These are phyloP conservation scores for Leptonema lineaticorne DNA, from an alignment of 1,140 invertebrate genomes.

Conservation along the genomic window DNA sequence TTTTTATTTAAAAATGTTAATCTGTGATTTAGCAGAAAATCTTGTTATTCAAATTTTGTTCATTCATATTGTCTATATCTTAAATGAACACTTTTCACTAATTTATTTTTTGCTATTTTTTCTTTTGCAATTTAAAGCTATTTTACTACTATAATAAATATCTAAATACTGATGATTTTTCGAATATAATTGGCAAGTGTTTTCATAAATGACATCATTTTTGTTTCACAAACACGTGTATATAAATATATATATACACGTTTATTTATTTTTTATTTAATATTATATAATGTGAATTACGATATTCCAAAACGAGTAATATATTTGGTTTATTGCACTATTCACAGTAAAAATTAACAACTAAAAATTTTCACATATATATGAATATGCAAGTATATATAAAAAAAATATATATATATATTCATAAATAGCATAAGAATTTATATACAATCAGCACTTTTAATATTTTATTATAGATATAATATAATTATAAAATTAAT, in stretches of 20 bases:
- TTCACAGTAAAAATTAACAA: slow-evolving; percentile 12
- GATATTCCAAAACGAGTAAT: slow-evolving; percentile 34
- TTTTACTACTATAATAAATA: slow-evolving; percentile 36
- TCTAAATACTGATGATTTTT: slow-evolving; percentile 36
- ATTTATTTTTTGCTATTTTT: slow-evolving; percentile 27
- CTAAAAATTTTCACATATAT: slow-evolving; percentile 19
- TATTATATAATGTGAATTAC: slow-evolving; percentile 13
- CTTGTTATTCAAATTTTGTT: background rate
- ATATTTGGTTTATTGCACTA: slow-evolving; percentile 42
- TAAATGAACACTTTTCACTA: slow-evolving; percentile 31
- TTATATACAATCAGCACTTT: slow-evolving; percentile 17
- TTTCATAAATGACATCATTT: slow-evolving; percentile 26
- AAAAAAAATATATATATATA: slow-evolving; percentile 18
- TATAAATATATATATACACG: background rate
- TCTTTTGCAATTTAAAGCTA: slow-evolving; percentile 11
- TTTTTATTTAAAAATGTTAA: too few species aligned
- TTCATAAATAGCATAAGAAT: slow-evolving; percentile 19
- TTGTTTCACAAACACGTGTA: background rate
- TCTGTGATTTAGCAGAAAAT: background rate
- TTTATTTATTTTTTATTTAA: background rate
- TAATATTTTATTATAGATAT: slow-evolving; percentile 5
- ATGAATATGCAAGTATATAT: background rate
- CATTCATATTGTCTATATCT: slow-evolving; percentile 22
- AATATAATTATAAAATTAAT: slow-evolving; percentile 25
- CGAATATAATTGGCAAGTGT: slow-evolving; percentile 36